phyloP scores from a whole-genome alignment of 2,797 vertebrate genomes.

The Clamator glandarius region DNA sequence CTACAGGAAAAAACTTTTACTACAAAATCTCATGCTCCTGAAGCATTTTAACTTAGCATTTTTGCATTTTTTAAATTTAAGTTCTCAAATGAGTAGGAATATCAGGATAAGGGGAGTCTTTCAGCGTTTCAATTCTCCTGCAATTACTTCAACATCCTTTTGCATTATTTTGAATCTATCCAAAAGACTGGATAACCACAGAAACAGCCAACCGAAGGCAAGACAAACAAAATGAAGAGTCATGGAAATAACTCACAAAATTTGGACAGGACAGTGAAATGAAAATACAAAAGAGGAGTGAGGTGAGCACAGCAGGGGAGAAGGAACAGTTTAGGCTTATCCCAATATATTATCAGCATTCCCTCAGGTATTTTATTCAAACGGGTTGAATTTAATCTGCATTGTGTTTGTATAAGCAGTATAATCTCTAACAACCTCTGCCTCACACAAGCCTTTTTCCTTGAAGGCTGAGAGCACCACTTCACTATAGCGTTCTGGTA shows the following conservation, averaged over 20 bases:
- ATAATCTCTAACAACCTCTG: slow-evolving; percentile 19
- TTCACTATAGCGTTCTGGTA: neutral
- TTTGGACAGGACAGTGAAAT: neutral
- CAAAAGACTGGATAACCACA: neutral
- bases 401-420: neutral
- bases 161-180: neutral
- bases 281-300: neutral
- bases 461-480: slow-evolving; percentile 12
- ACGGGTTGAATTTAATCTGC: slow-evolving; percentile 21
- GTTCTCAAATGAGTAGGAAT: neutral
- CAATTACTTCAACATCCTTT: neutral
- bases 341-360: neutral
- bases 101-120: neutral
- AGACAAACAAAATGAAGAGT: neutral
- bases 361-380: neutral
- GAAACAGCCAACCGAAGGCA: neutral
- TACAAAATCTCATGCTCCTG: neutral
- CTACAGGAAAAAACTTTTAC: neutral
- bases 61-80: neutral
- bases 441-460: neutral
- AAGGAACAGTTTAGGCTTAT: slow-evolving; percentile 11
- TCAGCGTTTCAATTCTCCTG: neutral
- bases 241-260: neutral
- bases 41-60: neutral
- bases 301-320: neutral